Base-by-base conservation (phyloP, 2,113 vertebrate species). In the Microcebus griseorufus region DNA sequence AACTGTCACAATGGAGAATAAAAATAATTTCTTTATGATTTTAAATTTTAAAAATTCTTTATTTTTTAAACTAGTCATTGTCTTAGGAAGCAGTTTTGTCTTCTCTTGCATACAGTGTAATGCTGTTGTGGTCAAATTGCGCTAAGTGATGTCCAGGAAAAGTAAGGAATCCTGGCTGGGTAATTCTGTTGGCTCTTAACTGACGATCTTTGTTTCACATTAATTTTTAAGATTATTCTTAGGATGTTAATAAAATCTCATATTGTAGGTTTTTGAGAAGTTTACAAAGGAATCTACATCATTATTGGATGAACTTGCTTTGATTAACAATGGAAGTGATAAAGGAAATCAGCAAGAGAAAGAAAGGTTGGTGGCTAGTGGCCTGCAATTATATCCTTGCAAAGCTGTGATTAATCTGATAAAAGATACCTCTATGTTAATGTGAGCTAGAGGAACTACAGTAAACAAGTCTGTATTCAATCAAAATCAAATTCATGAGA, bases 271-370 rank as follows among this genome's bases (percentile, higher is more conserved):
- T 90, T 99, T 99, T 98, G 99, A 99, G 98, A 99, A 99, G 98
- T 99, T 99, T 98, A 99, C 99, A 0, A 99, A 99, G 96, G 99
- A 99, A 96, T 99, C 99, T 9, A 99, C 99, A 0, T 99, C 99
- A 5, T 99, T 99, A 95, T 98, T 99, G 97, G 99, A 99, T 93
- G 99, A 99, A 96, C 99, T 99, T 96, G 99, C 99, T n/a, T 96
- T 99, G 94, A 99, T 99, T 98, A 99, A 99, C 97, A 99, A 99
- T 78, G 99, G 99, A 94, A 98, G 99, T 29, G 99, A 99, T 97
- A 99, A 99, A 98, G 99, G 99, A 98, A 99, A 97, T 97, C 98
- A 99, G 25, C 98, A 99, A 94, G 99, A 99, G 93, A 99, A 99
- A 98, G 99, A 99, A 53, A 99, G 99, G 99, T 99, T 96, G 9